A percentile compares a stretch with the other conserved stretches of the same genome.
phyloP scores from a whole-genome alignment of 2,113 vertebrate genomes.

The Leptobrachium leishanense region DNA sequence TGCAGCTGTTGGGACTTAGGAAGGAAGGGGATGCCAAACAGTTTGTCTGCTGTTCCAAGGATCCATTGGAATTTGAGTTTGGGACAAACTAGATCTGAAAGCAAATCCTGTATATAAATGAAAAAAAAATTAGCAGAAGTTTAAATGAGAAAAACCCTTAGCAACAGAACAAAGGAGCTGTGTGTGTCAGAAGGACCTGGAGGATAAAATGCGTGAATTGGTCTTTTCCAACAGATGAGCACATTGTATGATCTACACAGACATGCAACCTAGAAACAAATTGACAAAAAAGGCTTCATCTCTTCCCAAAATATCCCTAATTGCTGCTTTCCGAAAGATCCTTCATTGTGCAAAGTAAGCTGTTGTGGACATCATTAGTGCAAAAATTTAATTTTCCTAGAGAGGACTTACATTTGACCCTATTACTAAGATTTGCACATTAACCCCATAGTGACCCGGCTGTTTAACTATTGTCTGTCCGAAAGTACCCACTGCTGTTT shows the following conservation, averaged over 20 bases:
- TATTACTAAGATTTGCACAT: too few relatives aligned
- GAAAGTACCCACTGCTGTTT: too few relatives aligned
- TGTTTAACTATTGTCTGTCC: too few relatives aligned
- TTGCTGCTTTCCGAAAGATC: neutral
- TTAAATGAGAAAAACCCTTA: slow-evolving; percentile 41
- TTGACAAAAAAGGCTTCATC: slow-evolving; percentile 15
- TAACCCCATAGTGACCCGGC: too few relatives aligned
- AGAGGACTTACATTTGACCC: too few relatives aligned
- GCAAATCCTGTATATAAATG: slow-evolving; percentile 14
- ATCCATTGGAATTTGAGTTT: slow-evolving; percentile 31
- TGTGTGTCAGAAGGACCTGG: slow-evolving; percentile 33
- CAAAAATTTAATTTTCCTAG: too few relatives aligned
- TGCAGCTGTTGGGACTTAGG: slow-evolving; percentile 37
- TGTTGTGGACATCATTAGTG: too few relatives aligned
- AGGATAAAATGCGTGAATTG: slow-evolving; percentile 44
- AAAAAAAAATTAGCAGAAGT: slow-evolving; percentile 44
- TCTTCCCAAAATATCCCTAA: slow-evolving; percentile 23
- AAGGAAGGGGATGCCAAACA: slow-evolving; percentile 40
- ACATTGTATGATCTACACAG: slow-evolving; percentile 44
- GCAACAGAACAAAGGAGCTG: slow-evolving; percentile 42
- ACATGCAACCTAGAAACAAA: slow-evolving; percentile 35
- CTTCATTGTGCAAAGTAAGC: too few relatives aligned
- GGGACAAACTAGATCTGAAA: slow-evolving; percentile 1
- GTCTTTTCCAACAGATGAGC: slow-evolving; percentile 42
- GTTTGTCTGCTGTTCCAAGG: slow-evolving; percentile 26